Percentiles rank a stretch among this genome's conserved stretches.
phyloP scores from a whole-genome alignment of 2,888 invertebrate genomes.

The Drosophila incognita region DNA sequence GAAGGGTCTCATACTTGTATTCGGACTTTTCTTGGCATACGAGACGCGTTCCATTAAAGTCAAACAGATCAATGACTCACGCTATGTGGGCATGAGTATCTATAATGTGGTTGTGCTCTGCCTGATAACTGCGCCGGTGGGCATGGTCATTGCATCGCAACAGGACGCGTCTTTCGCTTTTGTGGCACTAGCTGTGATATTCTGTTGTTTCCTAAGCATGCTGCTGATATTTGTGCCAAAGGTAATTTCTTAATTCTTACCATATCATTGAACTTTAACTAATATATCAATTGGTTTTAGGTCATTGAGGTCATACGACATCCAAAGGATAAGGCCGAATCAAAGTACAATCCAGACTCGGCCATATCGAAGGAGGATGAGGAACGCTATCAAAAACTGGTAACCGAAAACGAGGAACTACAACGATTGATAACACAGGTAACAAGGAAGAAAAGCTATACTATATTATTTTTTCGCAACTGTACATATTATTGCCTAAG shows the following conservation, averaged over 20 bases:
- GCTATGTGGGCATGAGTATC: slow-evolving; percentile 99
- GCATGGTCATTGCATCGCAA: slow-evolving; percentile 98
- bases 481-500: not conserved
- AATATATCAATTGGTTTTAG: slow-evolving; percentile 74
- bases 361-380: slow-evolving; percentile 96
- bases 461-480: no score
- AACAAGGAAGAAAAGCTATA: slow-evolving; percentile 87
- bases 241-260: slow-evolving; percentile 86
- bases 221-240: slow-evolving; percentile 99
- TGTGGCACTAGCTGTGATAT: slow-evolving; percentile 97
- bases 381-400: slow-evolving; percentile 95
- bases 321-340: slow-evolving; percentile 94
- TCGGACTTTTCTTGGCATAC: slow-evolving; percentile 98
- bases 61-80: slow-evolving; percentile 98
- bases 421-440: slow-evolving; percentile 98
- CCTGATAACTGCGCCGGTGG: slow-evolving; percentile 98
- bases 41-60: slow-evolving; percentile 99
- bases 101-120: slow-evolving; percentile 99
- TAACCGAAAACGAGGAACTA: slow-evolving; percentile 97
- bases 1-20: slow-evolving; percentile 97
- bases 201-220: slow-evolving; percentile 99
- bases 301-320: slow-evolving; percentile 96
- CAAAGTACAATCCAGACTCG: slow-evolving; percentile 93
- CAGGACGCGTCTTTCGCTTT: slow-evolving; percentile 99
- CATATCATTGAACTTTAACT: not conserved